Conservation (phyloP, 2,113 vertebrate species). For the Halichoeres trimaculatus region DNA sequence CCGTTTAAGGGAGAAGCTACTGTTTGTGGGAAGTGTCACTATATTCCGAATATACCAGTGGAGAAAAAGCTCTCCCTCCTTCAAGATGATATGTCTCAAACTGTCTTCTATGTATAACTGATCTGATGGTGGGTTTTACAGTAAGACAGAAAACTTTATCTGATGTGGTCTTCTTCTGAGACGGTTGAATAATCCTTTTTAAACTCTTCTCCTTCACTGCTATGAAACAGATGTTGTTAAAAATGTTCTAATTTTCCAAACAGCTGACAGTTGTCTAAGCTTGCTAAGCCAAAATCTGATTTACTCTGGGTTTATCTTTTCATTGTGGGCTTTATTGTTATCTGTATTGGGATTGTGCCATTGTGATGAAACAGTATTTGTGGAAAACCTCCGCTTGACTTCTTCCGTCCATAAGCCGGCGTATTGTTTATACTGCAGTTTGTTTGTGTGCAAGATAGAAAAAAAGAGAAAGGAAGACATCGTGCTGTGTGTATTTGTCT, state of each 20-base stretch:
- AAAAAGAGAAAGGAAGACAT: neutral
- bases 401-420: neutral
- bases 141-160: neutral
- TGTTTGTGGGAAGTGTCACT: slow-evolving; percentile 44
- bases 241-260: slow-evolving; percentile 31
- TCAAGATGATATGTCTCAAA: slow-evolving; percentile 15
- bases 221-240: slow-evolving; percentile 33
- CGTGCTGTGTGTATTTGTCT: neutral
- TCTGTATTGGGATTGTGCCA: slow-evolving; percentile 6
- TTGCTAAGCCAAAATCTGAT: slow-evolving; percentile 22
- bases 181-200: slow-evolving; percentile 26
- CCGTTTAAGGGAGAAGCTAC: slow-evolving; percentile 9
- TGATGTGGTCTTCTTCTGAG: slow-evolving; percentile 35
- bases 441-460: neutral
- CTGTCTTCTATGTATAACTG: slow-evolving; percentile 24
- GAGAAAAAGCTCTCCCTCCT: slow-evolving; percentile 31
- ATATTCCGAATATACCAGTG: slow-evolving; percentile 14
- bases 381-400: slow-evolving; percentile 6
- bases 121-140: slow-evolving; percentile 9
- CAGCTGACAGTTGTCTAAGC: slow-evolving; percentile 49
- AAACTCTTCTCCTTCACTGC: slow-evolving; percentile 22
- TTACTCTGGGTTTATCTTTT: slow-evolving; percentile 46
- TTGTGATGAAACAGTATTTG: neutral
- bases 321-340: slow-evolving; percentile 11
- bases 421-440: slow-evolving; percentile 1